Base-by-base conservation (phyloP, 1,140 invertebrate genomes). In the Steinernema khuongi region DNA sequence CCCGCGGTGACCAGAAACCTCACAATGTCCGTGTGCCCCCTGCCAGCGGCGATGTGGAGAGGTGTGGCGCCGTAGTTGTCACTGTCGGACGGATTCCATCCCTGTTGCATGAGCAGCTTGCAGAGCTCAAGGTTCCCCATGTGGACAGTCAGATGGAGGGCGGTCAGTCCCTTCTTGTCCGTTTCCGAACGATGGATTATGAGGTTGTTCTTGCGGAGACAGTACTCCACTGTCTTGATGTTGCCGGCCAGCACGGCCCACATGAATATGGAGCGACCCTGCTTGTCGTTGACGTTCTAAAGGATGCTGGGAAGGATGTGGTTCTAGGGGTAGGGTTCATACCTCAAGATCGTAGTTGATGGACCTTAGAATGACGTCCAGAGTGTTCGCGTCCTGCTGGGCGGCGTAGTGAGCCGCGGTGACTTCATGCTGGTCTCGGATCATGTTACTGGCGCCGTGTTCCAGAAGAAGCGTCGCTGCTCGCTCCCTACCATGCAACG, bases 201-300 rank as follows among this genome's bases (percentile, higher is more conserved):
- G 14, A 60, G 50, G 4, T 17, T 22, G 4, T 60, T 26, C 11
- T 60, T 60, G 50, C 50, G 50, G 2, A 60, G 50, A 60, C 50
- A 60, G 26, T 60, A 60, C 19, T 60, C 50, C 4, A 60, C 50
- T 7, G 19, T 60, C 26, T 60, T 60, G 2, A 22, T 60, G 22
- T 60, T 60, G 7, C 50, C 50, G 22, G 50, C 50, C 50, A 60
- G 50, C 4, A 60, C 50, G 4, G 7, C 50, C 50, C 50, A 60
- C 50, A 60, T 60, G 22, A 60, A 60, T 14, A 60, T 60, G 22
- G 50, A 60, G 50, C 50, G 50, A 4, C 50, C 50, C 22, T 60
- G 50, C 26, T 60, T 60, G 50, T 60, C 50, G 50, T 60, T 60
- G 50, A 60, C 50, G 50, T 60, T 60, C 50, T 60, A 22, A 60